Percentiles rank a stretch among this genome's conserved stretches.
Conservation (phyloP, 2,888 invertebrate genomes). For the Steinernema hermaphroditum region DNA sequence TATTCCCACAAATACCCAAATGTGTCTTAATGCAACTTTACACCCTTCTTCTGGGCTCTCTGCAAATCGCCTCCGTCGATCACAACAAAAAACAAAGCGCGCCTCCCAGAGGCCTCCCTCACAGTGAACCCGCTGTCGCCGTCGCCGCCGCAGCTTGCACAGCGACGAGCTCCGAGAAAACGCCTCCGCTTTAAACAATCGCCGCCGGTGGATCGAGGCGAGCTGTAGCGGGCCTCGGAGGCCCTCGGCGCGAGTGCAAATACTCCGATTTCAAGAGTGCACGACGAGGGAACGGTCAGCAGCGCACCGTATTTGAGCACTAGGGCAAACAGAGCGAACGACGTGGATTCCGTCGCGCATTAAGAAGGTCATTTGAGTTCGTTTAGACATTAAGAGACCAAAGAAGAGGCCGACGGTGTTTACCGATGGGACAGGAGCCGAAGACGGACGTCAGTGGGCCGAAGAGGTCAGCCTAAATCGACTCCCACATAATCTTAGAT, state of each 20-base stretch:
- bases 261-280: not conserved
- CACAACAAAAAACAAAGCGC: conserved; percentile 27
- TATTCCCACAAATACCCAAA: too few species aligned
- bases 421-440: not conserved
- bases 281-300: not conserved
- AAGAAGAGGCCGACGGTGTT: not conserved
- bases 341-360: not conserved
- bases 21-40: too few species aligned
- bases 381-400: not conserved
- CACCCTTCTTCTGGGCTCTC: too few species aligned
- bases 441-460: not conserved
- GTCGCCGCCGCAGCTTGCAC: too few species aligned
- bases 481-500: too few species aligned
- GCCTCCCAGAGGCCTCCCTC: not conserved
- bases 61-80: too few species aligned
- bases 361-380: conserved; percentile 7
- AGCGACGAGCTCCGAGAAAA: not conserved
- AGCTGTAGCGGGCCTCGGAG: too few species aligned
- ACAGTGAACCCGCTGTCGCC: too few species aligned
- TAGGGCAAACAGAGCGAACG: not conserved
- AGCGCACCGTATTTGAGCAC: not conserved
- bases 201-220: too few species aligned
- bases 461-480: too few species aligned
- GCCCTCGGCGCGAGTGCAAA: not conserved
- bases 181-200: conserved; percentile 11